These are phyloP conservation scores for Drosophila tristis DNA, from an alignment of 1,140 invertebrate genomes.

Conservation along the genomic window DNA sequence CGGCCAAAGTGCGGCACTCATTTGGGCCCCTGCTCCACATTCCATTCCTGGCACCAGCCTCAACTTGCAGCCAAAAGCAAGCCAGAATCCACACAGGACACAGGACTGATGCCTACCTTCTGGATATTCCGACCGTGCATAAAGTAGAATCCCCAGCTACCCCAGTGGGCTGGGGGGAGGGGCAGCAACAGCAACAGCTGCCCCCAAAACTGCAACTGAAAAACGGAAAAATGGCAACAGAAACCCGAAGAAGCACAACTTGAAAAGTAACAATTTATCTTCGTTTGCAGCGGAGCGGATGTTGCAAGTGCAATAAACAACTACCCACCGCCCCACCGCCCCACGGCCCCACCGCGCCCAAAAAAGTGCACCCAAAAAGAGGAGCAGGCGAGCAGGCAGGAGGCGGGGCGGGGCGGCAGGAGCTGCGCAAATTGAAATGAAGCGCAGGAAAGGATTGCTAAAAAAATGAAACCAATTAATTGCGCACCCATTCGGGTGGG, in stretches of 20 bases:
- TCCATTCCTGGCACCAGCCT: too few species aligned
- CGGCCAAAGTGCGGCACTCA: too few species aligned
- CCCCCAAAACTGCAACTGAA: conserved; percentile 12
- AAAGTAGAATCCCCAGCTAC: too few species aligned
- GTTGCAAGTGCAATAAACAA: conserved; percentile 76
- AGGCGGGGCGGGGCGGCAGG: not conserved
- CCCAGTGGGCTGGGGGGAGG: too few species aligned
- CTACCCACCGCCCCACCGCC: conserved; percentile 39
- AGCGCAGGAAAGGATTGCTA: conserved; percentile 65
- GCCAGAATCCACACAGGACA: too few species aligned
- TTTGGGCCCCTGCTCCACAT: too few species aligned
- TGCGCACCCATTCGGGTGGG: conserved; percentile 28
- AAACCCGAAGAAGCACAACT: conserved; percentile 8
- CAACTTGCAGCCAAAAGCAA: too few species aligned
- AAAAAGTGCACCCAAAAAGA: conserved; percentile 57
- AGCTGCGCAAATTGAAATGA: conserved; percentile 52
- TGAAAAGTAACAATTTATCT: conserved; percentile 69
- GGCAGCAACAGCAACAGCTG: too few species aligned
- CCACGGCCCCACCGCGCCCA: conserved; percentile 8
- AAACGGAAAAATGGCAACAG: conserved; percentile 8
- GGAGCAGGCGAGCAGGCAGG: too few species aligned
- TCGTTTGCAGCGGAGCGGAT: conserved; percentile 68
- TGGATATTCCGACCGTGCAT: too few species aligned
- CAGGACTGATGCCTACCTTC: too few species aligned
- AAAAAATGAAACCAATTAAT: conserved; percentile 72